Evolutionary conservation across 2,888 invertebrate species (phyloP), one percentile per base, ranked within the genome.

Genomic region (Octonoba sinensis): DNA sequence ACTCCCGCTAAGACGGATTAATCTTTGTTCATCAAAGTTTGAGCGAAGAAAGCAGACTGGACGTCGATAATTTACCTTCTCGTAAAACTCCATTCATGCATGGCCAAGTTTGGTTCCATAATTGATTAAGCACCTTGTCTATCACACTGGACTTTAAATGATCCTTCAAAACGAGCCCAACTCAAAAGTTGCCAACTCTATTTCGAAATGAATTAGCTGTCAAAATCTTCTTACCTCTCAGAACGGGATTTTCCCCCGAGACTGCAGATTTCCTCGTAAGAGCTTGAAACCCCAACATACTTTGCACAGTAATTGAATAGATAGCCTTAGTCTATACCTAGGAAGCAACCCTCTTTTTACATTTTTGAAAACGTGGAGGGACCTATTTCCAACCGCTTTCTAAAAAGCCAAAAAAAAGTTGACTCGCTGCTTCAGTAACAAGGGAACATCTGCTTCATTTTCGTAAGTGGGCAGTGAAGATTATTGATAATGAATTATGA

Each of bases 401-500:
- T 60, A 67, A 78, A 78, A 78, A 27, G 47, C 46, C 27, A 75
- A 51, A 67, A 66, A 73, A 73, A 62, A 60, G 56, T n/a, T 54
- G 44, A 62, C 36, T 49, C 49, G 3, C n/a, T 49, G 60, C 49
- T 71, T 54, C 57, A 27, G 69, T 46, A 62, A 67, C 36, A 24
- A 65, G 24, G 69, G 36, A 66, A 56, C 81, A 79, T 67, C 69
- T 73, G 81, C 74, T 82, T 82, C 81, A 82, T 82, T 82, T 82
- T 73, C 81, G 74, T 82, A 75, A 82, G 81, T 81, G 73, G 79
- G 64, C 67, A 49, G 67, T 70, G 81, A 75, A 65, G 81, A 82
- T 82, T 82, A 82, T 82, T 82, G 74, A 74, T 74, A 82, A 82
- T 74, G 81, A 82, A 82, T 82, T 74, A 82, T 82, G 81, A 82